Evolutionary conservation across 2,113 vertebrate genomes (phyloP), one percentile per base, ranked within the genome.

Genomic region (Sturnus vulgaris): DNA sequence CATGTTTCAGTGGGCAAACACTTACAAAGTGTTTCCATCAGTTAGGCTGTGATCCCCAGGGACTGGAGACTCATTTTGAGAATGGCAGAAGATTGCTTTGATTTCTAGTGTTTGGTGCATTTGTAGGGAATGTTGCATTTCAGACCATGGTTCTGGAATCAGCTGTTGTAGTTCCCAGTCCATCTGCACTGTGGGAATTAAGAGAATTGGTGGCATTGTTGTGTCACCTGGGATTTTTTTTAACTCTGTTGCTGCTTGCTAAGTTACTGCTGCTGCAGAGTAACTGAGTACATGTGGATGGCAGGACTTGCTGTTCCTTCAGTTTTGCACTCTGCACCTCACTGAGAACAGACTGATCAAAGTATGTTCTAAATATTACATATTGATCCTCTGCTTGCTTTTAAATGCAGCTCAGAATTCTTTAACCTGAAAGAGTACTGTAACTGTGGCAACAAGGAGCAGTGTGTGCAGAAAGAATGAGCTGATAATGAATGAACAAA

Each of bases 271-370:
- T 72, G 49, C 15, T 71, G 53, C 46, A 39, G 30, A 39, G 69
- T 52, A 60, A 57, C 31, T 35, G 21, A n/a, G 53, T 60, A 18
- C 14, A 2, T 72, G 65, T 76, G 66, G 39, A 39, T 84, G 64
- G 42, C 72, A 92, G 75, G 83, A 69, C 23, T 92, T 82, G 60
- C 61, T 89, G 60, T 87, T 91, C 81, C 53, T 86, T 88, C 93
- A 66, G 40, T 63, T 75, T 42, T 78, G 70, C 0, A 0, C 76
- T 91, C n/a, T 86, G 81, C 56, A 25, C 68, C 56, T 79, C 50
- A 10, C 61, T 65, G 46, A 49, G 53, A 78, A 33, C 37, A 82
- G 55, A 40, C 23, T 71, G 70, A 17, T 50, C 24, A 7, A 69
- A 69, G 12, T 65, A 4, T 30, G 11, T 49, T 85, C 65, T 60